A percentile compares a stretch with the other conserved stretches of the same genome.
These are phyloP conservation scores for Balearica regulorum DNA, from an alignment of 2,797 vertebrate species.

Conservation along the genomic window DNA sequence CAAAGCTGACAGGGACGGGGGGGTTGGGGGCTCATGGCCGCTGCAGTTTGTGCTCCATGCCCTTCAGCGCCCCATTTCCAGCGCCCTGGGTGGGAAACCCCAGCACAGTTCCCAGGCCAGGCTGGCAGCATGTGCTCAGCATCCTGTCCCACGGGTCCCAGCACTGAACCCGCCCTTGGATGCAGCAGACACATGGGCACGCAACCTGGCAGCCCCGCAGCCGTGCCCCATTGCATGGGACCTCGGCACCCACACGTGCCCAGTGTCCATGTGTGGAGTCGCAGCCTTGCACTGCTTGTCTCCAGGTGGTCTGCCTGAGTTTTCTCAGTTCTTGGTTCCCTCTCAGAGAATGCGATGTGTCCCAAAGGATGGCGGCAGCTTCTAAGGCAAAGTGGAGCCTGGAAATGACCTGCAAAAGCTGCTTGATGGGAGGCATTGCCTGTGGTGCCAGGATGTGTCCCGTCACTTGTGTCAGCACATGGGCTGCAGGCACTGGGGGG, in stretches of 20 bases:
- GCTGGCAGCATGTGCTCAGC: background rate
- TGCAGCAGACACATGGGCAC: no score
- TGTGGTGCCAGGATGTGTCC: background rate
- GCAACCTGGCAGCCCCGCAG: background rate
- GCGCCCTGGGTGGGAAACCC: background rate
- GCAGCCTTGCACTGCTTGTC: background rate
- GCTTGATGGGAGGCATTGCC: background rate
- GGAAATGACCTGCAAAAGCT: background rate
- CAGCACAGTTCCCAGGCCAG: background rate
- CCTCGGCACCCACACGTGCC: background rate
- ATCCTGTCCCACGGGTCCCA: rapidly evolving
- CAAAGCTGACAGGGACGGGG: background rate
- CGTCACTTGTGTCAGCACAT: background rate
- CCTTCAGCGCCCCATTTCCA: background rate
- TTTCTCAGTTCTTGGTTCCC: background rate
- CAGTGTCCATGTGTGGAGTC: rapidly evolving
- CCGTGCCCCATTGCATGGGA: background rate
- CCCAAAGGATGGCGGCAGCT: background rate
- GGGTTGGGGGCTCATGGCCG: background rate
- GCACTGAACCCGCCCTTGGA: background rate
- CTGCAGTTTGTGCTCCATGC: background rate
- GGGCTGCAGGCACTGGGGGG: rapidly evolving
- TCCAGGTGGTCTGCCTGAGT: background rate
- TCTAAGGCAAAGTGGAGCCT: background rate
- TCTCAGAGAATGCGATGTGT: background rate